These are phyloP conservation scores for Rhagologus leucostigma DNA, from an alignment of 2,113 vertebrate species.

Conservation along the genomic window DNA sequence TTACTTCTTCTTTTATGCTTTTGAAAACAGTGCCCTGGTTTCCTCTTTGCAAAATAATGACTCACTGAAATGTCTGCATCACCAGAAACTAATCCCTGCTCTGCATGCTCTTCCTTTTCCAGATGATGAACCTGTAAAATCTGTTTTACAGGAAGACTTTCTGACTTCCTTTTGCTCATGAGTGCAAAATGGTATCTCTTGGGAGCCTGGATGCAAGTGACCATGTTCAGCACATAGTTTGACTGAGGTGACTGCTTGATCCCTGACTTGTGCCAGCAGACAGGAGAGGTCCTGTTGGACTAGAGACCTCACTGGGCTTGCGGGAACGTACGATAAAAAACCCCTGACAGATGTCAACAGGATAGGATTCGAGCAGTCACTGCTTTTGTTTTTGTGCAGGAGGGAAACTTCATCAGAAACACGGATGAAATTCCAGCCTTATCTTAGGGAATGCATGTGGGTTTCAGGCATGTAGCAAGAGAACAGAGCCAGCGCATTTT, in stretches of 20 bases:
- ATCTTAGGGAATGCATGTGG: not conserved
- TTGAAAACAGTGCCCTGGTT: not conserved
- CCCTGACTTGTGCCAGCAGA: not conserved
- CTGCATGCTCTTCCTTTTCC: not conserved
- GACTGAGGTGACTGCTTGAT: not conserved
- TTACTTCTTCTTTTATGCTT: not conserved
- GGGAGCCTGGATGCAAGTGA: not conserved
- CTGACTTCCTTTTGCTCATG: not conserved
- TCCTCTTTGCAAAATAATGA: not conserved
- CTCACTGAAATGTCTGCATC: not conserved
- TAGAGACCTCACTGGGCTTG: not conserved
- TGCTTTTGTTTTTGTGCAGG: not conserved
- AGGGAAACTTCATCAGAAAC: not conserved
- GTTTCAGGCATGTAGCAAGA: not conserved
- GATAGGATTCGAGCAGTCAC: not conserved
- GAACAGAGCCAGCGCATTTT: not conserved
- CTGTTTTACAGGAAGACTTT: not conserved
- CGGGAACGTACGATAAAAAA: not conserved
- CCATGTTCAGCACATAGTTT: not conserved
- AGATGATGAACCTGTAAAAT: not conserved
- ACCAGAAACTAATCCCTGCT: not conserved
- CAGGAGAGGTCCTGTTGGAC: not conserved
- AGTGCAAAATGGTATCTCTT: not conserved
- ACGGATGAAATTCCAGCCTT: slow-evolving; percentile 26
- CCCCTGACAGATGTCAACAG: not conserved